A percentile compares a stretch with the other conserved stretches of the same genome.
Evolutionary conservation across 2,888 invertebrate genomes (phyloP).

Genomic region (Oxytorus armatus): DNA sequence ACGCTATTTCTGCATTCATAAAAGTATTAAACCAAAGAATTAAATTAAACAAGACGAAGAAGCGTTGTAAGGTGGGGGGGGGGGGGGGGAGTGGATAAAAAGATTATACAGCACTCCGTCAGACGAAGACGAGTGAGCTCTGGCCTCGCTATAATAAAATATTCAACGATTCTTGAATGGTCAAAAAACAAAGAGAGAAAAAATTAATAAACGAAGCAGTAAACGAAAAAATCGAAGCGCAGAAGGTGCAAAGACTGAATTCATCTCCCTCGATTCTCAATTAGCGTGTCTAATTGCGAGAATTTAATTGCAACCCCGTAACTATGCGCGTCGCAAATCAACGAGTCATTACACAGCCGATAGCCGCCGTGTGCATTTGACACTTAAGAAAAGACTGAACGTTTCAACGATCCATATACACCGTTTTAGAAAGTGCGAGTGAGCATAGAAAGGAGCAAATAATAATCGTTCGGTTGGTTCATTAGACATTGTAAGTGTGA

Average conservation of each 20-base stretch:
- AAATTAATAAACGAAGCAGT: not conserved
- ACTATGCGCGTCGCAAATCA: slow-evolving; percentile 24
- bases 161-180: slow-evolving; percentile 7
- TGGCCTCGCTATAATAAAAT: slow-evolving; percentile 34
- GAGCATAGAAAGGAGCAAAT: slow-evolving; percentile 50
- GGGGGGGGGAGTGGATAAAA: slow-evolving; percentile 28
- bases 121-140: slow-evolving; percentile 20
- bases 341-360: slow-evolving; percentile 15
- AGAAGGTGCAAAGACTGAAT: not conserved
- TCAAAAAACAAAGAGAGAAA: not conserved
- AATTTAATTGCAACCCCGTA: slow-evolving; percentile 11
- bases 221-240: not conserved
- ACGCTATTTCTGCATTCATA: slow-evolving; percentile 60
- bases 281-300: slow-evolving; percentile 18
- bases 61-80: not conserved
- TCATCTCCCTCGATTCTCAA: not conserved
- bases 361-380: not conserved
- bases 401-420: slow-evolving; percentile 29
- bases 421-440: slow-evolving; percentile 57
- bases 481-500: slow-evolving; percentile 55
- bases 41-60: slow-evolving; percentile 40
- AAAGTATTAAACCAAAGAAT: slow-evolving; percentile 62
- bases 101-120: slow-evolving; percentile 21
- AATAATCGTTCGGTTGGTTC: slow-evolving; percentile 55
- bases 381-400: not conserved